phyloP scores from a whole-genome alignment of 53 echinoderm and acorn worm species.

The Zoroaster sp. region DNA sequence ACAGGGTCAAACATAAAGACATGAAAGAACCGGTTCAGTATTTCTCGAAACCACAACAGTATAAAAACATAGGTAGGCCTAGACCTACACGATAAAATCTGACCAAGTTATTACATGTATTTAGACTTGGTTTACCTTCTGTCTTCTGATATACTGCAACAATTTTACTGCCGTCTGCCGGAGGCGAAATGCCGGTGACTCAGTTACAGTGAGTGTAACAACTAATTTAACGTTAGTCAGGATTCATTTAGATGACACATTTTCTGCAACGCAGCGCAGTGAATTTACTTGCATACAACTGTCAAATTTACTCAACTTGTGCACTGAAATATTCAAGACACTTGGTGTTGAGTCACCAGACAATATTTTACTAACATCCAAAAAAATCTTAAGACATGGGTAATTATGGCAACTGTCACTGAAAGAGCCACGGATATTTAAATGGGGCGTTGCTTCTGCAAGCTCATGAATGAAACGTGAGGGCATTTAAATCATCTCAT shows the following conservation, averaged over 20 bases:
- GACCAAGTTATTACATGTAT: too few relatives aligned
- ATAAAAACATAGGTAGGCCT: background rate
- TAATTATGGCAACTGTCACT: background rate
- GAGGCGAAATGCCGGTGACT: background rate
- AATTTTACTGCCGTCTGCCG: background rate
- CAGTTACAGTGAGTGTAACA: background rate
- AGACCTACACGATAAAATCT: too few relatives aligned
- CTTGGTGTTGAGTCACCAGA: background rate
- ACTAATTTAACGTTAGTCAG: background rate
- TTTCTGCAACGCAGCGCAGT: background rate
- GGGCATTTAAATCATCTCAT: conserved; percentile 39
- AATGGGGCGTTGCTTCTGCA: conserved; percentile 24
- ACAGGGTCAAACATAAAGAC: background rate
- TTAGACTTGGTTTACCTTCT: too few relatives aligned
- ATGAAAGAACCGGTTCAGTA: background rate
- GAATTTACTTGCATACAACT: background rate
- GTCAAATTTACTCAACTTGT: background rate
- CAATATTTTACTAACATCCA: background rate
- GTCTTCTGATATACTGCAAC: too few relatives aligned
- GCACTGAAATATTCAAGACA: background rate
- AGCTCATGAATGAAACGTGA: conserved; percentile 33
- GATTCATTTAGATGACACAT: background rate
- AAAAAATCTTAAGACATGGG: background rate
- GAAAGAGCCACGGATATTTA: background rate
- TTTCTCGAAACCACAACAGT: background rate